phyloP scores from a whole-genome alignment of 2,797 vertebrate genomes.

The Anas bahamensis region DNA sequence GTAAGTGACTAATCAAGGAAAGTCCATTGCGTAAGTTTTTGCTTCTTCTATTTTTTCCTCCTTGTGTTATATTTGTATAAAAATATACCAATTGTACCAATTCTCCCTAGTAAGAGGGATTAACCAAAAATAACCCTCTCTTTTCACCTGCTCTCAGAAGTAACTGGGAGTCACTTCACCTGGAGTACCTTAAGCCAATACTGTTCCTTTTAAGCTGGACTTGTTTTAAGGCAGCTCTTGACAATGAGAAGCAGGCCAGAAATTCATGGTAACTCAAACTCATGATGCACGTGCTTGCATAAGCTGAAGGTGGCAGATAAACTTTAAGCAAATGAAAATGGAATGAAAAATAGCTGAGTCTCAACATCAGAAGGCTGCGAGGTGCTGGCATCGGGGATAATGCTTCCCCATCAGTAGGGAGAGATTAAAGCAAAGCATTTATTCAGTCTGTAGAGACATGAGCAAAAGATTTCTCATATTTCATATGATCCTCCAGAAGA shows the following conservation, averaged over 20 bases:
- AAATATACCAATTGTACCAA: background rate
- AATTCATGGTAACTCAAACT: background rate
- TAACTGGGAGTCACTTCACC: background rate
- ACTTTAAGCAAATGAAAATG: background rate
- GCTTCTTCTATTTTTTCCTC: background rate
- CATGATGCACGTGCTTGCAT: background rate
- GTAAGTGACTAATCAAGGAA: background rate
- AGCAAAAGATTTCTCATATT: background rate
- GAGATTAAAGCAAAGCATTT: background rate
- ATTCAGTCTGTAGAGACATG: accelerated
- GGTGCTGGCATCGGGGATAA: background rate
- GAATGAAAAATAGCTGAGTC: background rate
- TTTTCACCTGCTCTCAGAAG: background rate
- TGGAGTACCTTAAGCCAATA: background rate
- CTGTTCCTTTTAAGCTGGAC: background rate
- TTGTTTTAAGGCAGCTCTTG: background rate
- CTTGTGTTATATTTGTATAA: background rate
- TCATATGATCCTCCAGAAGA: background rate
- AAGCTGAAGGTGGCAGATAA: background rate
- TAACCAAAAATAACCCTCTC: background rate
- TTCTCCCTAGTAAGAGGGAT: background rate
- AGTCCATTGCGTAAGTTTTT: background rate
- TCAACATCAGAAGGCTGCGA: background rate
- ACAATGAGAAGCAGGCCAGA: background rate
- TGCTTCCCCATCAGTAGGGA: background rate